Evolutionary conservation across 2,797 vertebrate genomes (phyloP), one percentile per base, ranked within the genome.

Genomic region (Todus mexicanus): DNA sequence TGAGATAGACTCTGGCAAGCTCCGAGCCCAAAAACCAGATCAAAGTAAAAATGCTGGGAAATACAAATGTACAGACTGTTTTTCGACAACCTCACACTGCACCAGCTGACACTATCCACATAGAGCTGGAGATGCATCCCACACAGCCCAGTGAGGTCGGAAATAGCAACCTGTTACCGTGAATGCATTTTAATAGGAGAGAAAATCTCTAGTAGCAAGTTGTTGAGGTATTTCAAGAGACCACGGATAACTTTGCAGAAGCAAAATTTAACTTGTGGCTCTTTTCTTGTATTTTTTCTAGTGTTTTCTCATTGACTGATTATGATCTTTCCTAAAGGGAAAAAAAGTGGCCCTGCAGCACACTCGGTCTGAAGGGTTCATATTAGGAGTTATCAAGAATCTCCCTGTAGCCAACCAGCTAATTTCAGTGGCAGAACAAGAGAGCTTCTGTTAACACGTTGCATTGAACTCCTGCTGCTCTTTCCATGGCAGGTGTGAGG

Each of bases 401-500:
- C 84, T 69, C 29, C 79, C 87, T 89, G 90, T 79, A 96, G 90
- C 83, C 87, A 93, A 92, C 73, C 79, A 92, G 73, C n/a, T 95
- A 87, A 96, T 92, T 90, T 96, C 83, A 82, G 73, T 5, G 16
- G 70, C 90, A 91, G 95, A 97, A 97, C 92, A 96, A 96, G 97
- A 96, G 69, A 93, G 42, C 88, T 96, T 97, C 96, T 97, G 96
- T 97, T 96, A 92, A 84, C 94, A 79, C 15, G 26, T 66, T 56
- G 27, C 33, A 12, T 63, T 97, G 93, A 97, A 93, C 94, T 97
- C 93, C 90, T 40, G 93, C 90, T 97, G 96, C 85, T 97, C 95
- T 97, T 97, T 97, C 95, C 93, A 80, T 95, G 95, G 93, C 96
- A 98, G 97, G 96, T 97, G 96, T 97, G 94, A 94, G 88, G 84